These are phyloP conservation scores for Drosophila antonietae DNA, from an alignment of 2,888 invertebrate species.

Conservation along the genomic window DNA sequence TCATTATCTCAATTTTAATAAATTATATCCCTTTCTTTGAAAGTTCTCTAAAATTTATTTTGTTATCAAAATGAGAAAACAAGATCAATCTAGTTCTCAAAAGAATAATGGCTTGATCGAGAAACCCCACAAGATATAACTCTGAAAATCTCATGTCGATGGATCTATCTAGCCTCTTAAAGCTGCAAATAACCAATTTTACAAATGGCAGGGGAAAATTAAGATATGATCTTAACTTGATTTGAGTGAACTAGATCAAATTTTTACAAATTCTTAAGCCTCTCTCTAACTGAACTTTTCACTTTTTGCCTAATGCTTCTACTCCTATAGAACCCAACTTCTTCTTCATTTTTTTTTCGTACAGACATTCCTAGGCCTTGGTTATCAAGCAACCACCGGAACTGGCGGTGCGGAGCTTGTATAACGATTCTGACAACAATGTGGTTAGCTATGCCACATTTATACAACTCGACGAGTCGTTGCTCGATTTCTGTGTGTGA, in stretches of 20 bases:
- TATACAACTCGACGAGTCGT: slow-evolving; percentile 15
- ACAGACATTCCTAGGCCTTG: slow-evolving; percentile 1
- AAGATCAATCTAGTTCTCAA: neutral
- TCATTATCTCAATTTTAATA: neutral
- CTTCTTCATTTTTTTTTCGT: neutral
- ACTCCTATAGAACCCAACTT: neutral
- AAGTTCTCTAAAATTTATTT: too few species aligned
- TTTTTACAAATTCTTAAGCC: neutral
- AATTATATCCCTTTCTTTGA: too few species aligned
- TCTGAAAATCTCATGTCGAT: neutral
- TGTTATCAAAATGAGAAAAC: neutral
- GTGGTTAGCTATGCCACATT: slow-evolving; percentile 20
- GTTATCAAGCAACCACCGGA: slow-evolving; percentile 20
- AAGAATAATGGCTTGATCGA: too few species aligned
- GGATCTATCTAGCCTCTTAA: too few species aligned
- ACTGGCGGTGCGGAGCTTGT: slow-evolving; percentile 3
- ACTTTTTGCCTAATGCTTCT: neutral
- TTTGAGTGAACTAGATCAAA: neutral
- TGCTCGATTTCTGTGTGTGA: slow-evolving; percentile 19
- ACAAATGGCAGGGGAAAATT: neutral
- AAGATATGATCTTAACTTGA: neutral
- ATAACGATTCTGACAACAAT: slow-evolving; percentile 12
- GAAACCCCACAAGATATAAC: neutral
- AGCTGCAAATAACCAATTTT: too few species aligned
- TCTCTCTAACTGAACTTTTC: neutral